Conservation (phyloP, 2,113 vertebrate species). For the Herpailurus yagouaroundi region DNA sequence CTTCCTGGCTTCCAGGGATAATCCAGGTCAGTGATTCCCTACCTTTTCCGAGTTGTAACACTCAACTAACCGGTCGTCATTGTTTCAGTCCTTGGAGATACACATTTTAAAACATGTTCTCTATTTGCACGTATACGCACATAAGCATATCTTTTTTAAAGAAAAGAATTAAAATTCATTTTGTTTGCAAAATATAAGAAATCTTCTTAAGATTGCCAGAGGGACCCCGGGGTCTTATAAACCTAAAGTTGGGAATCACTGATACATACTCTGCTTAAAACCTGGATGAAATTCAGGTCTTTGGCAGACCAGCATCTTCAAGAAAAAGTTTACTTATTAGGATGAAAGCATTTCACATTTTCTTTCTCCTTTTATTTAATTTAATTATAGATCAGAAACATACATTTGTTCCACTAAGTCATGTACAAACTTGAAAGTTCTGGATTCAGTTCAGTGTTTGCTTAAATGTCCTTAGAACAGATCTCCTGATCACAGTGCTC, state of each 20-base stretch:
- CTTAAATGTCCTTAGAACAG: background rate
- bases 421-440: background rate
- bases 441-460: background rate
- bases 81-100: conserved; percentile 57
- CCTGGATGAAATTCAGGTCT: conserved; percentile 45
- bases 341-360: background rate
- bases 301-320: conserved; percentile 2
- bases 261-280: conserved; percentile 54
- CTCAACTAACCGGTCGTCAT: conserved; percentile 48
- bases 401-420: background rate
- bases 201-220: conserved; percentile 33
- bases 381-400: background rate
- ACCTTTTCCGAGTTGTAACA: conserved; percentile 72
- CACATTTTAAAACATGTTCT: conserved; percentile 32
- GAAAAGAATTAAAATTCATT: conserved; percentile 44
- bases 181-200: conserved; percentile 48
- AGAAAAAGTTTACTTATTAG: background rate
- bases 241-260: conserved; percentile 78
- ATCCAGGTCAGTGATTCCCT: conserved; percentile 81
- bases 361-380: background rate
- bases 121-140: conserved; percentile 19
- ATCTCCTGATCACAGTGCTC: background rate
- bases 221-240: conserved; percentile 59
- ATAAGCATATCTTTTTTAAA: conserved; percentile 36
- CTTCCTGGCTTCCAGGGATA: conserved; percentile 81